Conservation (phyloP, 2,888 invertebrate genomes). For the Fragum fragum region DNA sequence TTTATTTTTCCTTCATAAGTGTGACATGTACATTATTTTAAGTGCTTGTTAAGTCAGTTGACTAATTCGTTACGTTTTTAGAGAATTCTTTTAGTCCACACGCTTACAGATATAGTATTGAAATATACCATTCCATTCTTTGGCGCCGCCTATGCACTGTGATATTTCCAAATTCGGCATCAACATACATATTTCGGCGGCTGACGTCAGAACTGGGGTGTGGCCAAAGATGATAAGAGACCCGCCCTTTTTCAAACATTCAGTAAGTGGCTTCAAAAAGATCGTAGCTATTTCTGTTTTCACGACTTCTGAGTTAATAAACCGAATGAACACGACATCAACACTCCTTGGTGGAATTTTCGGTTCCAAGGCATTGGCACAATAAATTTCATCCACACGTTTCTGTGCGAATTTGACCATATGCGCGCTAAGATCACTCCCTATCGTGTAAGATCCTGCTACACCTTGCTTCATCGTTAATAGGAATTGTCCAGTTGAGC, state of each 20-base stretch:
- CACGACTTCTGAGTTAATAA: slow-evolving; percentile 74
- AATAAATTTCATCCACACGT: slow-evolving; percentile 73
- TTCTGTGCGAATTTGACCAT: slow-evolving; percentile 72
- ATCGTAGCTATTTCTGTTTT: slow-evolving; percentile 64
- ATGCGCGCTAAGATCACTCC: slow-evolving; percentile 72
- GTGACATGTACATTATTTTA: too few species aligned
- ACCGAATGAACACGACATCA: slow-evolving; percentile 71
- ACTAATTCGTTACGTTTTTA: too few species aligned
- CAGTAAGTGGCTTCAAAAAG: slow-evolving; percentile 66
- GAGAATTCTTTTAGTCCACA: slow-evolving; percentile 35
- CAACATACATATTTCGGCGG: slow-evolving; percentile 68
- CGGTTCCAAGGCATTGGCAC: slow-evolving; percentile 71
- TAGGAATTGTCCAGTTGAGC: slow-evolving; percentile 75
- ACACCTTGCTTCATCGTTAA: slow-evolving; percentile 69
- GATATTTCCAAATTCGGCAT: slow-evolving; percentile 61
- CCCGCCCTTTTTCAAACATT: slow-evolving; percentile 69
- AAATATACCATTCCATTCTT: slow-evolving; percentile 72
- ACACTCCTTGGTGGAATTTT: slow-evolving; percentile 66
- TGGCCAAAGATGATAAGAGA: slow-evolving; percentile 73
- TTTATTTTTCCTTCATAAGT: too few species aligned
- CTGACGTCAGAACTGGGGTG: slow-evolving; percentile 72
- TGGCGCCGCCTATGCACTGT: slow-evolving; percentile 69
- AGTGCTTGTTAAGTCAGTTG: too few species aligned
- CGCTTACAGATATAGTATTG: slow-evolving; percentile 71
- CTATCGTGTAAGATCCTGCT: slow-evolving; percentile 66